These are phyloP conservation scores for Lichenostomus cassidix DNA, from an alignment of 2,113 vertebrate species.

Conservation along the genomic window DNA sequence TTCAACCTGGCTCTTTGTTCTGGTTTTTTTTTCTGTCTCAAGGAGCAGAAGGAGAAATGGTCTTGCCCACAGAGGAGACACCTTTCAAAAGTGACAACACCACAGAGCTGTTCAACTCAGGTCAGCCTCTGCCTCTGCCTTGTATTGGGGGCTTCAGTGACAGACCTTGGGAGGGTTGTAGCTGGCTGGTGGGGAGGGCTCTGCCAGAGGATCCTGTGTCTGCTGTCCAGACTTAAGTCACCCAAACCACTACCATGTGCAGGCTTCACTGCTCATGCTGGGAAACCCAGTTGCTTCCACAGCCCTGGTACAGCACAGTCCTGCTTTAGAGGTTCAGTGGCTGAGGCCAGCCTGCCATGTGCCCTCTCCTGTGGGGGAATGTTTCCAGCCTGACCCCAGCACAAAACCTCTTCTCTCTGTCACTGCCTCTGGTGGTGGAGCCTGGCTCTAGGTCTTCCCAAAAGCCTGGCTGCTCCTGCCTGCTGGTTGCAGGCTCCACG, in stretches of 20 bases:
- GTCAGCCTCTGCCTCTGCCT: constrained; percentile 66
- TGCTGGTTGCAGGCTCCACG: fast-evolving
- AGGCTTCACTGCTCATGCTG: neutral
- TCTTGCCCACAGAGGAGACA: constrained; percentile 57
- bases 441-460: neutral
- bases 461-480: neutral
- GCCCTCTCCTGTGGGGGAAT: neutral
- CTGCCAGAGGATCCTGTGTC: neutral
- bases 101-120: constrained; percentile 82
- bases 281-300: neutral
- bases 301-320: neutral
- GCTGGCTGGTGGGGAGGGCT: neutral
- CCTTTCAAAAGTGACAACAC: constrained; percentile 80
- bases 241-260: neutral
- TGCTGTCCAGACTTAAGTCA: neutral
- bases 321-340: neutral
- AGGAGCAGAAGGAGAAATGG: constrained; percentile 56
- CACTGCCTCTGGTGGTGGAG: neutral
- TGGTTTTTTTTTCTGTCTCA: neutral
- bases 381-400: neutral
- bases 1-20: neutral
- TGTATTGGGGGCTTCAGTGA: neutral
- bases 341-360: neutral
- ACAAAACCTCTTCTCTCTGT: neutral
- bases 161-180: neutral